Base-by-base conservation (phyloP, 2,797 vertebrate species). In the Rhinogobio ventralis region DNA sequence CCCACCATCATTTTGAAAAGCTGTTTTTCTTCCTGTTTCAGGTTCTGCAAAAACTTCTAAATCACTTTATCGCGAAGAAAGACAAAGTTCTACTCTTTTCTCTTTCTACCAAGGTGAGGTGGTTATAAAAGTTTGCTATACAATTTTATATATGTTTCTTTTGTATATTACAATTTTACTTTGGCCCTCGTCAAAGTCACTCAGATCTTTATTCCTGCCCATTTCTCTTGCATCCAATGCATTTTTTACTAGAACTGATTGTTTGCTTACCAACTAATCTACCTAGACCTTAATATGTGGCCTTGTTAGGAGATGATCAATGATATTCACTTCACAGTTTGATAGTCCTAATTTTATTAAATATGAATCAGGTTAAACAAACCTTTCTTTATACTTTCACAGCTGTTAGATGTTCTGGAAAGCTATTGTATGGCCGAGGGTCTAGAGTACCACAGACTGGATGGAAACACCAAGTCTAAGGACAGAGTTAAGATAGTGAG, bases 81-180 rank as follows among this genome's bases (percentile, higher is more conserved):
- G 96, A 97, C 91, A 99, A 99, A 95, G 91, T 99, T 75, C 97
- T 99, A 49, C 93, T 99, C 86, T 99, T 99, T 90, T 99, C 98
- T 46, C 95, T 97, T 86, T 99, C 98, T 33, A 99, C 97, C 28
- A 99, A 97, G 97, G 98, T 97, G 90, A 95, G 94, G 86, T 49
- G 62, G 36, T 75, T 55, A 19, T 28, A 51, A 67, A 53, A 6
- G 4, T 6, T 51, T 60, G 9, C 57, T 62, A 14, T n/a, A 19
- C 14, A 20, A 0, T 6, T 23, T 23, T 68, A 9, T 8, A 39
- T 39, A 39, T 8, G 9, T 23, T 19, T 13, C 2, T 7, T 69
- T 23, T 8, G 3, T 71, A 6, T 46, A 72, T 49, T 4, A n/a
- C 49, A 51, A 51, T 51, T 17, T 46, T 46, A 14, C 11, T 14